phyloP scores from a whole-genome alignment of 2,797 vertebrate genomes.

The Arrhamphus sclerolepis region DNA sequence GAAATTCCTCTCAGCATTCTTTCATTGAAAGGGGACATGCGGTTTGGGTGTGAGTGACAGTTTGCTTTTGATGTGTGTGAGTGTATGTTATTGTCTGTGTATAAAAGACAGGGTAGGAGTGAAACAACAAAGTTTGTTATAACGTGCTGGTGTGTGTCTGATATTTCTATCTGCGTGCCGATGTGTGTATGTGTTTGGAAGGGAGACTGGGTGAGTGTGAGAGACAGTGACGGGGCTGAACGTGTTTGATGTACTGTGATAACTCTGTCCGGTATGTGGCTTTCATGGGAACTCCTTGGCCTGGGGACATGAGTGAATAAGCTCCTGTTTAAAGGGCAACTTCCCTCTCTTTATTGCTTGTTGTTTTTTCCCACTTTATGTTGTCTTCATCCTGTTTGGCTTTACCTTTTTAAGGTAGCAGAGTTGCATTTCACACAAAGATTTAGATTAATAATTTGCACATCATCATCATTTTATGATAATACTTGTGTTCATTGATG shows the following conservation, averaged over 20 bases:
- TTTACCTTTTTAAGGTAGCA: constrained; percentile 46
- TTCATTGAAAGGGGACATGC: constrained; percentile 61
- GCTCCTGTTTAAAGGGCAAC: constrained; percentile 76
- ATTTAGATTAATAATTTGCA: too few relatives aligned
- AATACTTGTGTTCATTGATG: too few relatives aligned
- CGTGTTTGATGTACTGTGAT: constrained; percentile 79
- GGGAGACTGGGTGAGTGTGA: constrained; percentile 46
- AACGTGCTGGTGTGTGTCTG: constrained; percentile 42
- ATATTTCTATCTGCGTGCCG: constrained; percentile 36
- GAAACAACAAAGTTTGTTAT: constrained; percentile 50
- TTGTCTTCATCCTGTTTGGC: constrained; percentile 57
- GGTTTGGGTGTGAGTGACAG: constrained; percentile 44
- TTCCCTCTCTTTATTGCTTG: constrained; percentile 73
- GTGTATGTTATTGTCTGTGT: constrained; percentile 36
- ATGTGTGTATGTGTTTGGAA: constrained; percentile 32
- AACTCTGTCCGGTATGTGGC: constrained; percentile 80
- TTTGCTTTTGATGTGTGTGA: constrained; percentile 44
- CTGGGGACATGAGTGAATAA: constrained; percentile 73
- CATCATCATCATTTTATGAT: too few relatives aligned
- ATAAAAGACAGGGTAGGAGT: constrained; percentile 37
- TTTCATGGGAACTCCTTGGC: constrained; percentile 82
- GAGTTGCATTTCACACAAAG: neutral
- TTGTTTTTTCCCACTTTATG: constrained; percentile 56
- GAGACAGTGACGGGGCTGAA: constrained; percentile 66
- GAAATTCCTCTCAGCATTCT: constrained; percentile 71